phyloP scores from a whole-genome alignment of 2,888 invertebrate species.

The Molanna angustata region DNA sequence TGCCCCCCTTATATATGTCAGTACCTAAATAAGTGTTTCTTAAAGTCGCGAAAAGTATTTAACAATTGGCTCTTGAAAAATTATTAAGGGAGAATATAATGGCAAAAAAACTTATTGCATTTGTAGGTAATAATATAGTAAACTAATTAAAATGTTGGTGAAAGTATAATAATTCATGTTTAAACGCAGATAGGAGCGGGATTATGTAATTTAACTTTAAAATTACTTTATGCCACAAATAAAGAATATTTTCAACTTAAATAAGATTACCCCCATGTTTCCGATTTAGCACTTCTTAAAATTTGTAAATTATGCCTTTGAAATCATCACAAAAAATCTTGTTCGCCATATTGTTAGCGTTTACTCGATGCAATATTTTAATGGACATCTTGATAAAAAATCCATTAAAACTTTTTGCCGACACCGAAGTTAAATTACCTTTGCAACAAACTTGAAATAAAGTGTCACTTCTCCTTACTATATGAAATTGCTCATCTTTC shows the following conservation, averaged over 20 bases:
- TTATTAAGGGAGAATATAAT: no score
- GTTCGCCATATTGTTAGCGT: conserved; percentile 24
- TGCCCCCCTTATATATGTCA: no score
- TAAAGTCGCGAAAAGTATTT: no score
- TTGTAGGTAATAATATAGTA: no score
- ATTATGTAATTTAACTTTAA: no score
- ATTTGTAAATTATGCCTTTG: conserved; percentile 3
- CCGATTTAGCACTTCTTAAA: background rate
- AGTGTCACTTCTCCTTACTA: conserved; percentile 25
- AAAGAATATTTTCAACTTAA: background rate
- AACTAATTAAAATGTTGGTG: no score
- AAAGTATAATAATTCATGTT: no score
- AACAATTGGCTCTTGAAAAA: no score
- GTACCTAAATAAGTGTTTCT: no score
- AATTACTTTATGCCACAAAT: no score
- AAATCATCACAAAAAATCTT: conserved; percentile 19
- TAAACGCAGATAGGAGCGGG: no score
- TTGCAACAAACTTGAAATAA: conserved; percentile 23
- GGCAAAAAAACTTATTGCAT: no score
- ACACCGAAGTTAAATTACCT: conserved; percentile 33
- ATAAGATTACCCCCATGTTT: conserved; percentile 1
- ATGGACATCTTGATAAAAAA: conserved; percentile 34
- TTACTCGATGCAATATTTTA: conserved; percentile 31
- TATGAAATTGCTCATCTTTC: conserved; percentile 9
- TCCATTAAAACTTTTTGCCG: conserved; percentile 33